Conservation (phyloP, 2,797 vertebrate species). For the Mormyrus proboscirostris region DNA sequence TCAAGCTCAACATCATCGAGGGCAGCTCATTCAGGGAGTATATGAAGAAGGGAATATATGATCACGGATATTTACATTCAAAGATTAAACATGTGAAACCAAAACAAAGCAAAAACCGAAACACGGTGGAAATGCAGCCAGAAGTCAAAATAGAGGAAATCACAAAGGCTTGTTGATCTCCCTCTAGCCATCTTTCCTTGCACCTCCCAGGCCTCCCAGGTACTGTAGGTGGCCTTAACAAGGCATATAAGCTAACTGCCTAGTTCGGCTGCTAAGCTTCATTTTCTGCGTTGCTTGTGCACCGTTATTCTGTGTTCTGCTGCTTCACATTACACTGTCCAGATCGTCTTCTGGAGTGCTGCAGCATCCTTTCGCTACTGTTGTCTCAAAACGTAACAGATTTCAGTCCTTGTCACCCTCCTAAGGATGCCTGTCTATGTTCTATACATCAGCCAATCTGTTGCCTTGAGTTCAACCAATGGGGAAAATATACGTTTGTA, state of each 20-base stretch:
- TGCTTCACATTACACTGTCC: background rate
- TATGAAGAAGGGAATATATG: background rate
- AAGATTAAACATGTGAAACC: background rate
- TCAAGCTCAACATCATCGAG: background rate
- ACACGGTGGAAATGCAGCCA: background rate
- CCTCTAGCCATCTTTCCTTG: background rate
- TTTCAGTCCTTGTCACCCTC: background rate
- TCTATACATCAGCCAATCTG: background rate
- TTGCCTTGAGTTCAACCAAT: background rate
- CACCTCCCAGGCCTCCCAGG: background rate
- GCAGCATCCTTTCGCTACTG: background rate
- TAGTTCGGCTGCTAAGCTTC: background rate
- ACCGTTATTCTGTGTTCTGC: background rate
- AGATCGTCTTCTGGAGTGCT: background rate
- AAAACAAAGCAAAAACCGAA: background rate
- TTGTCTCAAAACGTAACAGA: background rate
- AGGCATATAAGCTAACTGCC: background rate
- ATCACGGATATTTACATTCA: background rate
- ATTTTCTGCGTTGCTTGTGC: background rate
- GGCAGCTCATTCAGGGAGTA: background rate
- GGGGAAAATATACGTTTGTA: background rate
- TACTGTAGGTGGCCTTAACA: background rate
- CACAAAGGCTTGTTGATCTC: background rate
- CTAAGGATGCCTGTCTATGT: background rate
- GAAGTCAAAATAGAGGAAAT: background rate